Evolutionary conservation across 1,140 invertebrate genomes (phyloP).

Genomic region (Doryteuthis pealeii): DNA sequence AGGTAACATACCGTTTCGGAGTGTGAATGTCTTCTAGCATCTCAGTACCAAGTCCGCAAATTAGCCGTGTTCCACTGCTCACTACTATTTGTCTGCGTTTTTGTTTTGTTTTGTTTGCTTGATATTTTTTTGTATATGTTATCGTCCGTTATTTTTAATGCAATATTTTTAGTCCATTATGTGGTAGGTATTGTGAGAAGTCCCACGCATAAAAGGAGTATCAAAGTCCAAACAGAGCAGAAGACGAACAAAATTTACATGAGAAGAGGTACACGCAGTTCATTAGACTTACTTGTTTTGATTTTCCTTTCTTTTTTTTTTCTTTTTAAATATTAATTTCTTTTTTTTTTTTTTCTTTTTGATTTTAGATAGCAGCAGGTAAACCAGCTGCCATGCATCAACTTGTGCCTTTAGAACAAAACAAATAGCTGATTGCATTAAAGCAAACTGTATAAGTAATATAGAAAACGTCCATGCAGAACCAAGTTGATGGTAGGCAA

Average conservation of each 20-base stretch:
- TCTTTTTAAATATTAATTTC: not conserved
- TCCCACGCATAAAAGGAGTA: not conserved
- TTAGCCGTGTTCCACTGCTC: conserved; percentile 1
- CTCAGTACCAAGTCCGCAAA: conserved; percentile 8
- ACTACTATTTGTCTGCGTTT: conserved; percentile 9
- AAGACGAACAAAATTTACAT: not conserved
- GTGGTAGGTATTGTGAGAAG: not conserved
- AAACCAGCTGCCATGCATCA: not conserved
- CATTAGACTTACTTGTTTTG: not conserved
- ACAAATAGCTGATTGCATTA: not conserved
- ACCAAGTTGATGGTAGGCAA: conserved; percentile 1
- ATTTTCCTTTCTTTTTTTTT: conserved; percentile 1
- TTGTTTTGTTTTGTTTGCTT: not conserved
- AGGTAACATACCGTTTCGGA: conserved; percentile 9
- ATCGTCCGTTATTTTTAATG: conserved; percentile 7
- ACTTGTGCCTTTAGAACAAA: not conserved
- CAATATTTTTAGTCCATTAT: conserved; percentile 10
- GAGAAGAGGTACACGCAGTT: not conserved
- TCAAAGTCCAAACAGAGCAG: conserved; percentile 1
- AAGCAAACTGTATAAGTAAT: not conserved
- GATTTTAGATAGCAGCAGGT: not conserved
- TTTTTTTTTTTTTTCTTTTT: not conserved
- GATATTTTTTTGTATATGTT: not conserved
- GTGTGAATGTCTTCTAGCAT: conserved; percentile 10
- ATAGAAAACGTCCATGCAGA: conserved; percentile 6